Evolutionary conservation across 2,888 invertebrate genomes (phyloP), one percentile per base, ranked within the genome.

Genomic region (Chrysodeixis includens): DNA sequence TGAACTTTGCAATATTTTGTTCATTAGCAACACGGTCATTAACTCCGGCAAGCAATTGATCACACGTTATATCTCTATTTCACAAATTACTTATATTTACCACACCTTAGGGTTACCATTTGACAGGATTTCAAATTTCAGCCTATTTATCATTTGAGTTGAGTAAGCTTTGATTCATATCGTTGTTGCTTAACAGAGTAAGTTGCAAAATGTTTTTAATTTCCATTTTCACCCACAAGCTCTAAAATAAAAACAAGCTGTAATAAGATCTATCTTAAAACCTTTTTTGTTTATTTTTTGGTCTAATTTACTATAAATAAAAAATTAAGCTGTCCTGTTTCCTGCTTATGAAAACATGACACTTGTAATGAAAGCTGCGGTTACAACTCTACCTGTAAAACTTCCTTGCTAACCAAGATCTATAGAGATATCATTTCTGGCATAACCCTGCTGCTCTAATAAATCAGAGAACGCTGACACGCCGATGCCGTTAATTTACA

Each of bases 401-500:
- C 26, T 4, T 4, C 6, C 26, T 4, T 26, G 26, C 26, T 6
- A 26, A 6, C 6, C 6, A 26, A 26, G 26, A 26, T 26, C 26
- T 26, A 26, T 6, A 26, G 6, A n/a, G n/a, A n/a, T n/a, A n/a
- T n/a, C n/a, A 26, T 26, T 26, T 26, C 6, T 26, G 7, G 26
- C 58, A 40, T 18, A 76, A 76, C 71, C 68, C 68, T 71, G 65
- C 8, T 40, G 16, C 44, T 55, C 62, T 66, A 63, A 68, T 69
- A 63, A 62, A 73, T 78, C 69, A 78, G 57, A 68, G 56, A 61
- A 56, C 49, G 59, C 78, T 71, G 67, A 75, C 64, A 62, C 70
- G 76, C 69, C 74, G 68, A 69, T 65, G 70, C 81, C 79, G 80
- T 83, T 84, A 83, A 86, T 85, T 84, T 82, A 76, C 84, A 83